Conservation (phyloP, 2,888 invertebrate species). For the Papilio demoleus region DNA sequence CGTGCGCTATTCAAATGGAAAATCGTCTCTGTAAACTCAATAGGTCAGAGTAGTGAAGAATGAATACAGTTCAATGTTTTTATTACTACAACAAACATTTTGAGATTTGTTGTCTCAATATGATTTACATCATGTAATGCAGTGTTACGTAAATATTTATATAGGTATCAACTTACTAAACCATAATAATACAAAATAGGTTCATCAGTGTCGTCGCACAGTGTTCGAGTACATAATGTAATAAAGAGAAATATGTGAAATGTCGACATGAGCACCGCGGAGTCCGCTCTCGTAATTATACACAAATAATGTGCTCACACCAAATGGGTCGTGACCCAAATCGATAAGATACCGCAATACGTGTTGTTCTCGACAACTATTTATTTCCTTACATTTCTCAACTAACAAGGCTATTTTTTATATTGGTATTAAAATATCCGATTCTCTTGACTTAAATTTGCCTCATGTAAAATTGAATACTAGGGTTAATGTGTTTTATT, state of each 20-base stretch:
- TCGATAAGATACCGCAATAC: slow-evolving; percentile 68
- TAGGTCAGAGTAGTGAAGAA: neutral
- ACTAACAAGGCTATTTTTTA: neutral
- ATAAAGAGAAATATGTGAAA: slow-evolving; percentile 53
- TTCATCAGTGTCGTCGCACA: slow-evolving; percentile 57
- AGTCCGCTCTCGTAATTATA: slow-evolving; percentile 4
- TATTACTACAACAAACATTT: neutral
- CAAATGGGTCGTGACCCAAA: slow-evolving; percentile 59
- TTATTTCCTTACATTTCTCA: neutral
- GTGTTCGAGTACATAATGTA: slow-evolving; percentile 46
- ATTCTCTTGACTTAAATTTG: too few relatives aligned
- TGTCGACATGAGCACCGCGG: slow-evolving; percentile 55
- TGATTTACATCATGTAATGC: neutral
- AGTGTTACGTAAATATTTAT: slow-evolving; percentile 16
- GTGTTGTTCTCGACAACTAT: neutral
- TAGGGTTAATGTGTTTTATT: too few relatives aligned
- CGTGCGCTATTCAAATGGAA: slow-evolving; percentile 1
- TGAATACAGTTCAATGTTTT: neutral
- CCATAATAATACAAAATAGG: slow-evolving; percentile 73
- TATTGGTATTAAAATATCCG: too few relatives aligned
- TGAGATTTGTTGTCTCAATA: neutral
- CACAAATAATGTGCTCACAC: slow-evolving; percentile 27
- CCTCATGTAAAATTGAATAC: neutral
- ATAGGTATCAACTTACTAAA: slow-evolving; percentile 61
- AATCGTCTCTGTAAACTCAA: neutral